Base-by-base conservation (phyloP, 2,797 vertebrate genomes). In the Gobio occitaniae region DNA sequence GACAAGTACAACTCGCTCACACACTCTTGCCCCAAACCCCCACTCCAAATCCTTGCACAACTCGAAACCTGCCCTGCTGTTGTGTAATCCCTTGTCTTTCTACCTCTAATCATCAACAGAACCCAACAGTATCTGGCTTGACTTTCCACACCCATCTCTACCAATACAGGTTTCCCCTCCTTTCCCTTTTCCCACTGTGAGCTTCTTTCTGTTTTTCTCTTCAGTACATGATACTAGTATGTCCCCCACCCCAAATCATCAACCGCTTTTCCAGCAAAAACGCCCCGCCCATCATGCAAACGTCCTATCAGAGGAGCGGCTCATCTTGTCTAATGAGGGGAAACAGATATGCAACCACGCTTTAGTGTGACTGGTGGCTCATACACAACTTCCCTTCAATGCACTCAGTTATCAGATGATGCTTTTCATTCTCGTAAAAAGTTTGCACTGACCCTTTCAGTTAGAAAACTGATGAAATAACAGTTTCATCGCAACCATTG, bases 21-120 rank as follows among this genome's bases (percentile, higher is more conserved):
- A 72, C 54, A 19, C 82, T 56, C 61, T 59, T 11, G 15, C 50
- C 25, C 59, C 32, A 38, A 79, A 71, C 83, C 68, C 77, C 63
- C 47, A 36, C 36, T 44, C 11, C 74, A 77, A 56, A 21, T 48
- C 41, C 69, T 80, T 75, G 38, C 68, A 86, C 84, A 88, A 79
- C 82, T 86, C 80, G 36, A 86, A 89, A 87, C 86, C 80, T 86
- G 88, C 79, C 78, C 85, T n/a, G 59, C 38, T 84, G 78, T 89
- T 88, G 76, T 63, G 76, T 71, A 85, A 83, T 85, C 83, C 47
- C 52, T 41, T 25, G 52, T 77, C 25, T 84, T 74, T 80, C 54
- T 44, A 65, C 56, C 44, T 83, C 69, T 71, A 79, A 79, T 79
- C 76, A 79, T 72, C 75, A 41, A 72, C 76, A 84, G 75, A 84